Percentiles rank a stretch among this genome's conserved stretches.
These are phyloP conservation scores for Patella vulgata DNA, from an alignment of 1,140 invertebrate species.

Conservation along the genomic window DNA sequence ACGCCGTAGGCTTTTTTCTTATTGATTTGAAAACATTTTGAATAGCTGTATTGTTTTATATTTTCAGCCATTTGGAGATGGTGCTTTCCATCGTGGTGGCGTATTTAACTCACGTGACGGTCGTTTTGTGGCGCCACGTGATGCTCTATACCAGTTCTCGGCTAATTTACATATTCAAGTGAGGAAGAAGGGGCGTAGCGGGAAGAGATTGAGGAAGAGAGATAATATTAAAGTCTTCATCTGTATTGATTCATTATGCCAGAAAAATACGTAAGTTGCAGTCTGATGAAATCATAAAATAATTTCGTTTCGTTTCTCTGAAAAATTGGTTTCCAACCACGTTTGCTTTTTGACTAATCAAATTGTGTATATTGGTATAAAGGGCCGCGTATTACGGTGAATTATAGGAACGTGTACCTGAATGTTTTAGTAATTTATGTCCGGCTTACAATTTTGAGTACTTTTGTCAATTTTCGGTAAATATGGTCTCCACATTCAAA, in stretches of 20 bases:
- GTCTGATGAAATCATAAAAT: not conserved
- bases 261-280: constrained; percentile 54
- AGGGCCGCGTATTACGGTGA: not conserved
- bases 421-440: no score
- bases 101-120: constrained; percentile 49
- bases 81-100: constrained; percentile 50
- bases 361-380: no score
- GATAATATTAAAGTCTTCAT: constrained; percentile 49
- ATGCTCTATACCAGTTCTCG: constrained; percentile 58
- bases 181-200: constrained; percentile 33
- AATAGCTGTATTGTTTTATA: not conserved
- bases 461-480: no score
- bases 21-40: no score
- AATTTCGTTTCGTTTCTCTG: not conserved
- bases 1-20: no score
- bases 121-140: constrained; percentile 46
- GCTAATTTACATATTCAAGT: constrained; percentile 51
- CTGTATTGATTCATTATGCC: constrained; percentile 54
- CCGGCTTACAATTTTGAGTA: no score
- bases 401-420: not conserved
- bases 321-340: no score
- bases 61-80: constrained; percentile 52
- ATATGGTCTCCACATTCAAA: no score
- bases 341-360: no score
- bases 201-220: constrained; percentile 31